These are phyloP conservation scores for Mormyrops attenuatus DNA, from an alignment of 2,797 vertebrate species.

Conservation along the genomic window DNA sequence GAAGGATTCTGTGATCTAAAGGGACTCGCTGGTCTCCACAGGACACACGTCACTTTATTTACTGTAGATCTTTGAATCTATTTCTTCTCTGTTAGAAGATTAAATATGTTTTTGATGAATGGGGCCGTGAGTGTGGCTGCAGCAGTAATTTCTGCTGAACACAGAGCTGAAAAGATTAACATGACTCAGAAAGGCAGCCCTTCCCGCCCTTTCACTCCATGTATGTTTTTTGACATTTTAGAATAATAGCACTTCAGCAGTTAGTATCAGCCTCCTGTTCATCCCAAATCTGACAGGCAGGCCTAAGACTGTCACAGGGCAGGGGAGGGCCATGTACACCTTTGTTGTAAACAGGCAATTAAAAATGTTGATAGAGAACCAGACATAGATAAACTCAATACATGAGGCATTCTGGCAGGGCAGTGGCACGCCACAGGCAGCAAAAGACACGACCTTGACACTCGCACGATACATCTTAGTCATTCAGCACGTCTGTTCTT, in stretches of 20 bases:
- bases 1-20: background rate
- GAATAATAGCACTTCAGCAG: background rate
- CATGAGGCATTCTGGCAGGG: background rate
- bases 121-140: background rate
- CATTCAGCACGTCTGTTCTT: background rate
- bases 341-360: background rate
- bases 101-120: background rate
- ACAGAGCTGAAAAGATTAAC: background rate
- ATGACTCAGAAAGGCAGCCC: background rate
- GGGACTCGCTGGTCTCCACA: background rate
- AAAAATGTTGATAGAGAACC: background rate
- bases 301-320: background rate
- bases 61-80: background rate
- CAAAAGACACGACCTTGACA: background rate
- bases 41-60: background rate
- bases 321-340: background rate
- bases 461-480: background rate
- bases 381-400: background rate
- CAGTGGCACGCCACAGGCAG: background rate
- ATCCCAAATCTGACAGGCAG: background rate
- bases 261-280: background rate
- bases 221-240: background rate
- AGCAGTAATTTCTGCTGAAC: background rate
- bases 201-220: background rate
- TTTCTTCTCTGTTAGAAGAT: background rate